phyloP scores from a whole-genome alignment of 2,888 invertebrate genomes.

The Leptinotarsa haldemani region DNA sequence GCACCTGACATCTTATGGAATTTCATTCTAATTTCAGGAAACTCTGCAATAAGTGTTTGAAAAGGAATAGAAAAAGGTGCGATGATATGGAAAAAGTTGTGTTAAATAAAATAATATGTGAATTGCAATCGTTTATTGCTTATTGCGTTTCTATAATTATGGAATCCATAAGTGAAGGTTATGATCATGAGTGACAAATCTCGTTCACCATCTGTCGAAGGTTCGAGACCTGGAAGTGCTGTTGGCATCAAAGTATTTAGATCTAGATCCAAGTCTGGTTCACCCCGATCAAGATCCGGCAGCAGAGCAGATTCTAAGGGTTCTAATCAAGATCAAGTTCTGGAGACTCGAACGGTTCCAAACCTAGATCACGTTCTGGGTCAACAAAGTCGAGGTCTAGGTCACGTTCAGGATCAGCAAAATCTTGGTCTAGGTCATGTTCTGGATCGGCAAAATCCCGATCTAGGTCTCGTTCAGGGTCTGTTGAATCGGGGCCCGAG shows the following conservation, averaged over 20 bases:
- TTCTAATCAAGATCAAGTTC: slow-evolving; percentile 51
- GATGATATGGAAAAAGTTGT: too few species aligned
- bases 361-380: slow-evolving; percentile 53
- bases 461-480: slow-evolving; percentile 35
- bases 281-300: slow-evolving; percentile 37
- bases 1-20: too few species aligned
- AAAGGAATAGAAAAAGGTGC: too few species aligned
- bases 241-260: slow-evolving; percentile 51
- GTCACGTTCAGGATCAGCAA: slow-evolving; percentile 42
- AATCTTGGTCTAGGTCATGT: too few species aligned
- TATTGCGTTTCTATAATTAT: slow-evolving; percentile 27
- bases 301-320: slow-evolving; percentile 49
- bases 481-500: slow-evolving; percentile 37
- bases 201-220: slow-evolving; percentile 53
- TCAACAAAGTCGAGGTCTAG: slow-evolving; percentile 47
- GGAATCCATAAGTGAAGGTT: slow-evolving; percentile 49
- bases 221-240: slow-evolving; percentile 53
- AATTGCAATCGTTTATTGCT: too few species aligned
- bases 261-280: slow-evolving; percentile 59
- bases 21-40: too few species aligned
- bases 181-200: slow-evolving; percentile 45
- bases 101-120: too few species aligned
- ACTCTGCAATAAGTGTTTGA: too few species aligned
- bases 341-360: slow-evolving; percentile 43
- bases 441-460: neutral